These are phyloP conservation scores for Apogon hyalosoma DNA, from an alignment of 2,797 vertebrate species.

Conservation along the genomic window DNA sequence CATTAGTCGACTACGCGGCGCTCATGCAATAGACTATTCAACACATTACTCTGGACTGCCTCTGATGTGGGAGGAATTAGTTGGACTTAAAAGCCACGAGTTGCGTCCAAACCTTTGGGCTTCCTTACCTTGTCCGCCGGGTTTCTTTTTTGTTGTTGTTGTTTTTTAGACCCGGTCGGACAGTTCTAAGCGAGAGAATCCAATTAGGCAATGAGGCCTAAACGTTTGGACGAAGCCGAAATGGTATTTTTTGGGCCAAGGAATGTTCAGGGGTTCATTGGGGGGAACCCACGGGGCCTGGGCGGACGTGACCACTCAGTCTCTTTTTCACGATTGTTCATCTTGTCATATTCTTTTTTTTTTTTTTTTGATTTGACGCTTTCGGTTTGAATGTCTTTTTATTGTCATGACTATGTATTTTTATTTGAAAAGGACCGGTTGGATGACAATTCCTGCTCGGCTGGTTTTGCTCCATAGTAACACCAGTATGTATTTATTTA, in stretches of 20 bases:
- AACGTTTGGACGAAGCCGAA: constrained; percentile 68
- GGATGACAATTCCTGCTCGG: constrained; percentile 64
- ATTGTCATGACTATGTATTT: constrained; percentile 71
- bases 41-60: constrained; percentile 80
- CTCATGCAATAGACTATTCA: constrained; percentile 83
- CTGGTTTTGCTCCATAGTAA: constrained; percentile 49
- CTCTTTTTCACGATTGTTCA: constrained; percentile 84
- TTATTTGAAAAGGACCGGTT: constrained; percentile 60
- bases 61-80: constrained; percentile 70
- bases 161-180: neutral
- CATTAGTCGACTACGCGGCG: constrained; percentile 77
- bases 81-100: constrained; percentile 73
- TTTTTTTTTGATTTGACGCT: constrained; percentile 73
- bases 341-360: constrained; percentile 74
- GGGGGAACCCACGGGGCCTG: constrained; percentile 74
- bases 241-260: constrained; percentile 72
- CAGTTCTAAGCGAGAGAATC: constrained; percentile 44
- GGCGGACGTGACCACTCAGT: constrained; percentile 82
- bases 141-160: too few relatives aligned
- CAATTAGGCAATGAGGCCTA: constrained; percentile 42
- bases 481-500: constrained; percentile 70
- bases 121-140: constrained; percentile 52
- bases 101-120: constrained; percentile 69
- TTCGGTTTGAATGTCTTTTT: constrained; percentile 85
- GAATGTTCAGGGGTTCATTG: constrained; percentile 83